Conservation (phyloP, 2,797 vertebrate genomes). For the Cebuella pygmaea region DNA sequence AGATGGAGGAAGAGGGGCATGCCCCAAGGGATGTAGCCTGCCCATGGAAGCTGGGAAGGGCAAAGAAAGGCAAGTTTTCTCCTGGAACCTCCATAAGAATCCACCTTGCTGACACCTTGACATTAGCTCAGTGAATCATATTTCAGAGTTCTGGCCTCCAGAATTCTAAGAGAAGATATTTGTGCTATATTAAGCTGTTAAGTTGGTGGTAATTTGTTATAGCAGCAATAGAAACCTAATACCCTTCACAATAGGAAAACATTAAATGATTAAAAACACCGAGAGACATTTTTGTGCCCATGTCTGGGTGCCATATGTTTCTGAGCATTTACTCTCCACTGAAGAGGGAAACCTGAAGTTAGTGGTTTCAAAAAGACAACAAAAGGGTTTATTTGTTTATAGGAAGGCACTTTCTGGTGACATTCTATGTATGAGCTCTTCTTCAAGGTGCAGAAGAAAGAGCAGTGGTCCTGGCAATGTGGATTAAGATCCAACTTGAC, state of each 20-base stretch:
- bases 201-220: background rate
- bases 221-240: background rate
- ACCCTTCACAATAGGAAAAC: background rate
- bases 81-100: background rate
- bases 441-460: background rate
- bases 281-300: background rate
- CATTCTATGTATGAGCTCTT: background rate
- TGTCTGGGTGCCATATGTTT: background rate
- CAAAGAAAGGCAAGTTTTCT: background rate
- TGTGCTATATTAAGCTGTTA: slow-evolving; percentile 10
- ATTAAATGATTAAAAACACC: background rate
- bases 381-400: background rate
- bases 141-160: background rate
- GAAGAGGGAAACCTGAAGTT: background rate
- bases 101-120: background rate
- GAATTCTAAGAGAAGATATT: background rate
- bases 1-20: background rate
- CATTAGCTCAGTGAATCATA: background rate
- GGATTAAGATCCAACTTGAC: background rate
- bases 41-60: background rate
- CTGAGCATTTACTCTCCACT: background rate
- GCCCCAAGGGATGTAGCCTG: background rate
- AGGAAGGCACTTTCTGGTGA: background rate
- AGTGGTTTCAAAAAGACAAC: background rate
- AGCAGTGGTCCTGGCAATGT: background rate